Conservation (phyloP, 2,113 vertebrate genomes). For the Salvator merianae region DNA sequence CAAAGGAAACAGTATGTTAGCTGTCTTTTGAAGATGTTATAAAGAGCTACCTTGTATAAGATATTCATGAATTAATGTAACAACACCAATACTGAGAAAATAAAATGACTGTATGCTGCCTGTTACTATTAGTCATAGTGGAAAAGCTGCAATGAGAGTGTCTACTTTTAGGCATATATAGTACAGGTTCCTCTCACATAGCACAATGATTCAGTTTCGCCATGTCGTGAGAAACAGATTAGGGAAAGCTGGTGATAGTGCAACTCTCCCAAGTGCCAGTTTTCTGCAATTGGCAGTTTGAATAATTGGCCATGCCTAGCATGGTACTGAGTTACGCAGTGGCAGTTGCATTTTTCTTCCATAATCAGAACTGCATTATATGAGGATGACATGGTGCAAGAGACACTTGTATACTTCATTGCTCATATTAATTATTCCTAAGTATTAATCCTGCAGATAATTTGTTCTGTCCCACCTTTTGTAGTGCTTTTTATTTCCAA, state of each 20-base stretch:
- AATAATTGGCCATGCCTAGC: too few species aligned
- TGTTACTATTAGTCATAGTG: neutral
- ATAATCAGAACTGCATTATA: too few species aligned
- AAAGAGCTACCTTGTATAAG: neutral
- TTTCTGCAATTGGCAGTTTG: too few species aligned
- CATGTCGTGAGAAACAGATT: neutral
- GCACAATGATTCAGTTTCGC: neutral
- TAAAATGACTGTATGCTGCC: neutral
- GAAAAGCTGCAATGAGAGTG: neutral
- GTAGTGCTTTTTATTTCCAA: neutral
- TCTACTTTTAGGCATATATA: neutral
- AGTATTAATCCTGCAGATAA: too few species aligned
- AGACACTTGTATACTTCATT: too few species aligned
- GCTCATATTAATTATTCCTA: too few species aligned
- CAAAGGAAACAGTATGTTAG: conserved; percentile 1
- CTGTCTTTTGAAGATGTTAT: neutral
- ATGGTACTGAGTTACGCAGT: too few species aligned
- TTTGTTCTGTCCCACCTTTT: too few species aligned
- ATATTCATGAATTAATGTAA: neutral
- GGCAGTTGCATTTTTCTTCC: too few species aligned
- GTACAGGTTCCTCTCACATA: neutral
- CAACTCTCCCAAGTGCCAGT: too few species aligned
- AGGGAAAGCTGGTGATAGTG: too few species aligned
- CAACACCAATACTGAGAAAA: neutral
- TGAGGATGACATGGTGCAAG: too few species aligned